A percentile compares a stretch with the other conserved stretches of the same genome.
These are phyloP conservation scores for Darevskia nairensis DNA, from an alignment of 2,797 vertebrate species.

Conservation along the genomic window DNA sequence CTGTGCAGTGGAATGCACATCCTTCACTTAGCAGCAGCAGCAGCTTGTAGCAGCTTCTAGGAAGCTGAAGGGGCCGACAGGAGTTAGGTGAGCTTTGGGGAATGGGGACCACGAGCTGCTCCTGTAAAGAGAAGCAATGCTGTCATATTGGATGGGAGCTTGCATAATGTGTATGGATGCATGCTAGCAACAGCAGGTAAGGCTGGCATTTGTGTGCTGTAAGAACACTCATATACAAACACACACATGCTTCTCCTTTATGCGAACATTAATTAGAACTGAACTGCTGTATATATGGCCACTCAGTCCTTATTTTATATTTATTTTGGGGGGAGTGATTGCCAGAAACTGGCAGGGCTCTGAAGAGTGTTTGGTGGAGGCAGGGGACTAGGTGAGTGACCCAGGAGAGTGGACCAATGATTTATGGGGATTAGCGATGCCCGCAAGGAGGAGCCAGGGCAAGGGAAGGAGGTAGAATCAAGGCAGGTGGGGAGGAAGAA, in stretches of 20 bases:
- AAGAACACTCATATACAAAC: background rate
- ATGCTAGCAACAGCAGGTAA: background rate
- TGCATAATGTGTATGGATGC: background rate
- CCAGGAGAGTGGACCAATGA: no score
- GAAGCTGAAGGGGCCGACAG: background rate
- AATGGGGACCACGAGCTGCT: background rate
- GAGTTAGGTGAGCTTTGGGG: background rate
- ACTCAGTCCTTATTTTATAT: background rate
- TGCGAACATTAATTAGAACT: conserved; percentile 15
- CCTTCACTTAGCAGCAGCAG: background rate
- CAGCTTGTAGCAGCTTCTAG: background rate
- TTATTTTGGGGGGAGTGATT: background rate
- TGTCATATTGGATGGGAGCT: background rate
- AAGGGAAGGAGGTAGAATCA: no score
- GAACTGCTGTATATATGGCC: background rate
- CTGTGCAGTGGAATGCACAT: background rate
- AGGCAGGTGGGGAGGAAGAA: no score
- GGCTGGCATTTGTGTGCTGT: conserved; percentile 24
- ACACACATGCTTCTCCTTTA: background rate
- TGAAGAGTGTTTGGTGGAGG: no score
- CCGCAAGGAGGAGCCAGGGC: no score
- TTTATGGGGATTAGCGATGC: no score
- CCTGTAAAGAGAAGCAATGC: background rate
- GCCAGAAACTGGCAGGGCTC: no score
- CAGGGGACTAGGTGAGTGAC: no score